Evolutionary conservation across 2,888 invertebrate genomes (phyloP), one percentile per base, ranked within the genome.

Genomic region (Tetrapedia diversipes): DNA sequence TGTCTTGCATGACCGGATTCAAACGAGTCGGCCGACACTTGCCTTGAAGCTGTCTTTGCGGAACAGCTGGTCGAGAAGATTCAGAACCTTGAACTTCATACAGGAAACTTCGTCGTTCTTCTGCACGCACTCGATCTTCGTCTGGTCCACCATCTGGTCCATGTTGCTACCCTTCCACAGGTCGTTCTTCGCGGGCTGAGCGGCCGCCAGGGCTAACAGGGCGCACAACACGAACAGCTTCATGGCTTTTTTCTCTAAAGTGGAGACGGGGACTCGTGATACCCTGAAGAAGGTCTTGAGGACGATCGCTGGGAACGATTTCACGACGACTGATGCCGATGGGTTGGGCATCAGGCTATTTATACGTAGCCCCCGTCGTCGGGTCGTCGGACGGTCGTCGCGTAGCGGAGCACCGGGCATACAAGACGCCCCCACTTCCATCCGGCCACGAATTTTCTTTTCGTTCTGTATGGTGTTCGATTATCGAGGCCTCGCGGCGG

Each of bases 1-100:
- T 47, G 22, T 19, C 41, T 69, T 27, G 53, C 43, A 14, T 56
- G n/a, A 70, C 10, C 37, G 2, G 45, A 27, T 10, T 60, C 4
- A 32, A 59, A 19, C 43, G n/a, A 19, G 22, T 8, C 1, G 11
- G 41, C n/a, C 4, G 34, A 39, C 66, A 85, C 90, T 92, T 93
- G 96, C 96, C 94, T 96, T 95, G 92, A 95, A 96, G 84, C 94
- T 94, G 90, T 96, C 96, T 92, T 96, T 95, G 91, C 95, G 95
- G 92, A 96, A 94, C 86, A 96, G 94, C 87, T 95, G 95, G 92
- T 96, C 96, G 90, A 97, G 92, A 82, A 96, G 94, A 79, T 95
- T 95, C 93, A 97, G 95, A 80, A 96, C 95, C 91, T 96, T 96
- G 93, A 95, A 96, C 92, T 97, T 96, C 92, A 97, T 95, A 92